Evolutionary conservation across 35 echinoderm and acorn worm species (phyloP).

Genomic region (Ophioderma brevispina): DNA sequence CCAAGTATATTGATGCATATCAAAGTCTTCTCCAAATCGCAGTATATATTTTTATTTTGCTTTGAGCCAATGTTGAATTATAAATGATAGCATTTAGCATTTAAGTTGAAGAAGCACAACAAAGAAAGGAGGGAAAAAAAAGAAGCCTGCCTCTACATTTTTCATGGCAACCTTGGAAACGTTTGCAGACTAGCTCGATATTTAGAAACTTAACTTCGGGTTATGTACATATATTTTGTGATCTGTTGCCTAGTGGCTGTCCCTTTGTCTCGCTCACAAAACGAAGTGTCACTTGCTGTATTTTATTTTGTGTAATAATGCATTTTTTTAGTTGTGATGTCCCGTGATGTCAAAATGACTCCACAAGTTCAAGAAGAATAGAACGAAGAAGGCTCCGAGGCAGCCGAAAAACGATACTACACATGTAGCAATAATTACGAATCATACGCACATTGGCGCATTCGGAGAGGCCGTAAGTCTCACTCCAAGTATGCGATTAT

Average conservation of each 20-base stretch:
- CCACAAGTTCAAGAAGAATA: not conserved
- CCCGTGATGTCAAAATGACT: not conserved
- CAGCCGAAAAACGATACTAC: not conserved
- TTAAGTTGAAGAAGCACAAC: no score
- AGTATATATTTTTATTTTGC: no score
- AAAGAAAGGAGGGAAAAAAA: no score
- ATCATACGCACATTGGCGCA: not conserved
- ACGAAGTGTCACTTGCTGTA: not conserved
- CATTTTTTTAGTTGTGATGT: not conserved
- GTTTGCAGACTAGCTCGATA: not conserved
- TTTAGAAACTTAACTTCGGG: not conserved
- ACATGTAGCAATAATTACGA: constrained; percentile 10
- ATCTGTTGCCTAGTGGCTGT: not conserved
- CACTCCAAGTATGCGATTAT: constrained; percentile 9
- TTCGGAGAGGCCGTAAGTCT: not conserved
- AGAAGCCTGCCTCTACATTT: not conserved
- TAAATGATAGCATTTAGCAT: not conserved
- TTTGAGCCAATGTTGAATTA: not conserved
- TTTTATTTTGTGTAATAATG: not conserved
- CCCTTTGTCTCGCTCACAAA: not conserved
- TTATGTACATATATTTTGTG: not conserved
- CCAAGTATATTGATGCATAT: no score
- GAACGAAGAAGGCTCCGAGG: not conserved
- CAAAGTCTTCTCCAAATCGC: no score
- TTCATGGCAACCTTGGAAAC: not conserved